phyloP scores from a whole-genome alignment of 1,140 invertebrate genomes.

The Panulirus ornatus region DNA sequence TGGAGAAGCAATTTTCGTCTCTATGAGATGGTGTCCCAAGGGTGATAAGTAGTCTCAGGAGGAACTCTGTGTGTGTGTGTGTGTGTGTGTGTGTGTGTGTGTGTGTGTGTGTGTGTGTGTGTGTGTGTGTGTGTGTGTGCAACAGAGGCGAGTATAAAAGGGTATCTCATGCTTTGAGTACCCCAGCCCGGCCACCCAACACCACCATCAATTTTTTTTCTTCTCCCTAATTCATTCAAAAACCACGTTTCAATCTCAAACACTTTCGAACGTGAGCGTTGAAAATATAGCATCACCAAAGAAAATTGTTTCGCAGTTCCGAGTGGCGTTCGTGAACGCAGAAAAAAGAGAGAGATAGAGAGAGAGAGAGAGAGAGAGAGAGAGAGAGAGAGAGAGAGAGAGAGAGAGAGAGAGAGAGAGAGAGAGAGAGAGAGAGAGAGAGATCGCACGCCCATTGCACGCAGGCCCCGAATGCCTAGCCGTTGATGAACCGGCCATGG shows the following conservation, averaged over 20 bases:
- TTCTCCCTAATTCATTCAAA: not conserved
- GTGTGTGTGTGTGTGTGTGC: slow-evolving; percentile 42
- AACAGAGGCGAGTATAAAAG: slow-evolving; percentile 64
- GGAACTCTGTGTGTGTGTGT: slow-evolving; percentile 27
- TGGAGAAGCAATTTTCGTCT: slow-evolving; percentile 36
- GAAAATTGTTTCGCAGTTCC: no score
- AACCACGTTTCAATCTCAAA: no score
- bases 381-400: no score
- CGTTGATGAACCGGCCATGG: slow-evolving; percentile 44
- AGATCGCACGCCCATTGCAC: no score
- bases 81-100: slow-evolving; percentile 40
- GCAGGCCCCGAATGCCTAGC: slow-evolving; percentile 37
- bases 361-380: no score
- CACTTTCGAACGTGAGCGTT: no score
- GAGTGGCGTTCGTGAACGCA: no score
- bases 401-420: no score
- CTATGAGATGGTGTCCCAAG: slow-evolving; percentile 6
- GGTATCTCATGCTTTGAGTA: slow-evolving; percentile 63
- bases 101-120: slow-evolving; percentile 44
- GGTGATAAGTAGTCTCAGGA: slow-evolving; percentile 2
- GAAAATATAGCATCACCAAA: no score
- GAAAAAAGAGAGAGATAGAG: no score
- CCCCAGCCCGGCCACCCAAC: slow-evolving; percentile 36
- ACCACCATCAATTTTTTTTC: slow-evolving; percentile 16
- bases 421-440: no score